Conservation (phyloP, 2,888 invertebrate genomes). For the Alviniconcha strummeri region DNA sequence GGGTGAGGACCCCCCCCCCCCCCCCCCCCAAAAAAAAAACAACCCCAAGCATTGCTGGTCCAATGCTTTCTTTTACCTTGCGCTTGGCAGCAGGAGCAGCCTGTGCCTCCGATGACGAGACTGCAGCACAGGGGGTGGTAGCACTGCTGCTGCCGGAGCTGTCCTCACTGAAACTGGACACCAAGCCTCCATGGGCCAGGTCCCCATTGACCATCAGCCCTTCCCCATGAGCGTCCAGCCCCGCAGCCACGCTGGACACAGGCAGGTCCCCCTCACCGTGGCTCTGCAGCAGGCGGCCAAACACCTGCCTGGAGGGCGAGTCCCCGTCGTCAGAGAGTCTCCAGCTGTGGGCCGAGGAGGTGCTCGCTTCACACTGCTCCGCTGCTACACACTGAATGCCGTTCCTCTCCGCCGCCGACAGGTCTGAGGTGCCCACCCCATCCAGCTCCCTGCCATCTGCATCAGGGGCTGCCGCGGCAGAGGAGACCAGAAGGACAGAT, state of each 20-base stretch:
- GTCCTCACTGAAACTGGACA: slow-evolving; percentile 26
- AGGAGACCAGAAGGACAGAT: background rate
- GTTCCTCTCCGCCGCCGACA: background rate
- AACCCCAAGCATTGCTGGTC: too few relatives aligned
- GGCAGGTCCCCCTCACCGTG: slow-evolving; percentile 18
- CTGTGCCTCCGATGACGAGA: slow-evolving; percentile 37
- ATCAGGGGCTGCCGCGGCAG: background rate
- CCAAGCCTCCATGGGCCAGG: slow-evolving; percentile 13
- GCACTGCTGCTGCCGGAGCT: slow-evolving; percentile 4
- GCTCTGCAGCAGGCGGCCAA: slow-evolving; percentile 1
- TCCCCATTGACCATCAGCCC: slow-evolving; percentile 13
- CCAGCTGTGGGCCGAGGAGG: background rate
- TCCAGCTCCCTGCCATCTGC: background rate
- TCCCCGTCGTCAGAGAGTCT: background rate
- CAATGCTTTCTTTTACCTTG: slow-evolving; percentile 32
- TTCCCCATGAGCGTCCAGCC: background rate
- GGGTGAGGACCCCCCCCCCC: too few relatives aligned
- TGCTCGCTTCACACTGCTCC: slow-evolving; percentile 22
- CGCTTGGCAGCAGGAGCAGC: slow-evolving; percentile 38
- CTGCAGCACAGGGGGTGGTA: slow-evolving; percentile 30
- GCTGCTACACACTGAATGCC: background rate
- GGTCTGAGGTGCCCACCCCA: slow-evolving; percentile 1
- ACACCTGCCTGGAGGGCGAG: background rate
- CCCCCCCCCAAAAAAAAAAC: too few relatives aligned
- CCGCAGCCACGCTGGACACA: slow-evolving; percentile 10